Base-by-base conservation (phyloP, 1,140 invertebrate species). In the Frieseomelitta varia region DNA sequence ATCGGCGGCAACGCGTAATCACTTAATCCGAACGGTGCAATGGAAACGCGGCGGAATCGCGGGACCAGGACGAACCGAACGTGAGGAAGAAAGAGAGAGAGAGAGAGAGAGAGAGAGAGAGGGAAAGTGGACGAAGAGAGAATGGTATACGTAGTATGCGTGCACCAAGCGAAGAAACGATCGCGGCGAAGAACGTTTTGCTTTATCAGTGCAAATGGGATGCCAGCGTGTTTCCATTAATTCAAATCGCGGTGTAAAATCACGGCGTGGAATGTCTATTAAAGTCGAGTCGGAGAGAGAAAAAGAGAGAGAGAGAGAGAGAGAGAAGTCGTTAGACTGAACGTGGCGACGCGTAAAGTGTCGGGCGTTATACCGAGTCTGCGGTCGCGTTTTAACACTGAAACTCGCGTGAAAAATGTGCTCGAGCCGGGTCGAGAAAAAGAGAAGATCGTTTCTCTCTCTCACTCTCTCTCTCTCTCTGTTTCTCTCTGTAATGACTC, bases 201-300 rank as follows among this genome's bases (percentile, higher is more conserved):
- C 77, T 88, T 89, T 89, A 87, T 89, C 88, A 81, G 85, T 89
- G 87, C 85, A 84, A 90, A 89, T 85, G 88, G 79, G 79, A 87
- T 79, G 85, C 75, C 88, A 85, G 85, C 82, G 79, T 89, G 88
- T 89, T 89, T 89, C 88, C 88, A 89, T 90, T 90, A 90, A 90
- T 90, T 89, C 85, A 87, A 89, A 90, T 90, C 85, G 81, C 85
- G 81, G 82, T 58, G 81, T 87, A 86, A 84, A 89, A 89, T 89
- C 87, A 81, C 68, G 71, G 77, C 87, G 81, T 65, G 88, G 87
- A 89, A 89, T 89, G 88, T 85, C 85, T 85, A 89, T 89, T 89
- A 89, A 89, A 86, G 79, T 85, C 87, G 79, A 88, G 71, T 83
- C 79, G 84, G 19, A 39, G 39, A 11, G 39, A 47, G 39, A 39